Evolutionary conservation across 1,140 invertebrate genomes (phyloP).

Genomic region (Elysia chlorotica): DNA sequence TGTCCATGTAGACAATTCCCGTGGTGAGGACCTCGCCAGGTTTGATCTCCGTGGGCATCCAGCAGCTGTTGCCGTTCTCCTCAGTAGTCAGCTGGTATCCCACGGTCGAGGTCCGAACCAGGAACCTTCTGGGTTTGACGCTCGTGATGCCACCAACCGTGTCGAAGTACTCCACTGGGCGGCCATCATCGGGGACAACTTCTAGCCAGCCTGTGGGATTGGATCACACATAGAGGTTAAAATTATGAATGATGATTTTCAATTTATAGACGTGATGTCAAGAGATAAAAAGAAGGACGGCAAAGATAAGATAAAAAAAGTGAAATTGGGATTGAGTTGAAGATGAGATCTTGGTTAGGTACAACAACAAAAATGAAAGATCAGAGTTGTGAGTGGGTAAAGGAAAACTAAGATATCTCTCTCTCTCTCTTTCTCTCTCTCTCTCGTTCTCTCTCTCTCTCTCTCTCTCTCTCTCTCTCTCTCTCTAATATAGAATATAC

Average conservation of each 20-base stretch:
- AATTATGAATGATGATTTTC: not conserved
- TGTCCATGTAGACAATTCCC: conserved; percentile 53
- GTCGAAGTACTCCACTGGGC: conserved; percentile 55
- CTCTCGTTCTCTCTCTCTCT: not conserved
- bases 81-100: conserved; percentile 49
- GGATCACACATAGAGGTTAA: not conserved
- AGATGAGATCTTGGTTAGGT: too few relatives aligned
- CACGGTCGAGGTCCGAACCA: conserved; percentile 50
- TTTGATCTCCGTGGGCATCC: conserved; percentile 49
- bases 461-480: not conserved
- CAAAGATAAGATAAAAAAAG: not conserved
- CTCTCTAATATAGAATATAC: too few relatives aligned
- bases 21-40: conserved; percentile 48
- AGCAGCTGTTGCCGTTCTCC: conserved; percentile 42
- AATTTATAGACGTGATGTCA: not conserved
- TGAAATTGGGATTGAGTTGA: too few relatives aligned
- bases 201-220: conserved; percentile 54
- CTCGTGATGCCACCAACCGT: conserved; percentile 49
- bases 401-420: not conserved
- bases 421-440: not conserved
- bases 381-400: not conserved
- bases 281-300: not conserved
- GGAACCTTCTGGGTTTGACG: conserved; percentile 44
- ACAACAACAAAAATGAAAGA: not conserved
- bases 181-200: conserved; percentile 51